These are phyloP conservation scores for Piscicola geometra DNA, from an alignment of 2,888 invertebrate genomes.

Conservation along the genomic window DNA sequence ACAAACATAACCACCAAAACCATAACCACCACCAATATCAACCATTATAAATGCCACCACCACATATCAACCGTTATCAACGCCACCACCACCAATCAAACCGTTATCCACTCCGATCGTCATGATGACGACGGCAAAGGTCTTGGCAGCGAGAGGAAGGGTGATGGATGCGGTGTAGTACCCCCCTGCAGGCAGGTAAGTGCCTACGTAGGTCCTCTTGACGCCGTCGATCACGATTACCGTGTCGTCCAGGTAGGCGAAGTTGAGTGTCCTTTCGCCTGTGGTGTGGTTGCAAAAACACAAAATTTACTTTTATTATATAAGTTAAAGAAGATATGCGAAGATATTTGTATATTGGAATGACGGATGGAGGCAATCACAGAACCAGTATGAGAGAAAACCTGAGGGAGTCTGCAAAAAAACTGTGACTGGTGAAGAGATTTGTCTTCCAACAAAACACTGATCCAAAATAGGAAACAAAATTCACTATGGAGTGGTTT, in stretches of 20 bases:
- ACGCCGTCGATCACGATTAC: neutral
- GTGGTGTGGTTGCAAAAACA: neutral
- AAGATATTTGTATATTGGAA: too few species aligned
- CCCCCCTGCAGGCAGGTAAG: neutral
- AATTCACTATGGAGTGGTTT: too few species aligned
- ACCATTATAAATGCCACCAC: too few species aligned
- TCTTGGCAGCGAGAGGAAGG: neutral
- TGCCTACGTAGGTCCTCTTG: neutral
- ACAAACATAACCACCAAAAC: neutral
- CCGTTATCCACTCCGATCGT: neutral
- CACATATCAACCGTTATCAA: neutral
- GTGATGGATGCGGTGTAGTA: neutral
- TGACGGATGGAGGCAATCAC: too few species aligned
- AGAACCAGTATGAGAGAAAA: neutral
- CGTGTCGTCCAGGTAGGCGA: neutral
- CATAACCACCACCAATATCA: neutral
- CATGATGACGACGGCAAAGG: neutral
- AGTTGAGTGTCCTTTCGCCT: neutral
- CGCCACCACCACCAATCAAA: too few species aligned
- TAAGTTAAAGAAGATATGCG: too few species aligned
- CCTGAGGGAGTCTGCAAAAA: too few species aligned
- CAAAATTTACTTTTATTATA: neutral
- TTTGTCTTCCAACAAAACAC: too few species aligned
- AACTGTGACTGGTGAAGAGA: too few species aligned
- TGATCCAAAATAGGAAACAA: too few species aligned